Conservation (phyloP, 2,888 invertebrate genomes). For the Polylopha cassiicola region DNA sequence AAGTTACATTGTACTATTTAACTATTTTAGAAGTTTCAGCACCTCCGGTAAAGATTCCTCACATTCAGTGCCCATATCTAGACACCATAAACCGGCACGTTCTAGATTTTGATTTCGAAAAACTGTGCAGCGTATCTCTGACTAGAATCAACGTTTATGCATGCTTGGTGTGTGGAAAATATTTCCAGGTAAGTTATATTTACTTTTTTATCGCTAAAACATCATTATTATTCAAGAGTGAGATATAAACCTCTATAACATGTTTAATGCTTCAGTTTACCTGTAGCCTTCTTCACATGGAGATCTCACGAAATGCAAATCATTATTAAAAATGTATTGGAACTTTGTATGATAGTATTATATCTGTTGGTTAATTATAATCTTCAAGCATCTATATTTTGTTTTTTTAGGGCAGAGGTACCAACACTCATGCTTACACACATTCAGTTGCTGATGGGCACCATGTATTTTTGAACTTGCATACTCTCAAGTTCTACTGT, state of each 20-base stretch:
- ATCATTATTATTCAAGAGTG: background rate
- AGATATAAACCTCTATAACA: too few relatives aligned
- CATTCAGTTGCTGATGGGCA: constrained; percentile 99
- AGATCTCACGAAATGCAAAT: too few relatives aligned
- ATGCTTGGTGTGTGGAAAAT: constrained; percentile 99
- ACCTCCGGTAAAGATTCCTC: constrained; percentile 40
- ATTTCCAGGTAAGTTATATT: constrained; percentile 82
- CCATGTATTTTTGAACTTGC: constrained; percentile 98
- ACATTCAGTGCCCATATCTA: constrained; percentile 93
- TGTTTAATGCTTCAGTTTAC: too few relatives aligned
- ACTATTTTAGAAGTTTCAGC: constrained; percentile 39
- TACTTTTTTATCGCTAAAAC: background rate
- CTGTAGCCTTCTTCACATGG: too few relatives aligned
- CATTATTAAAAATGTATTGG: too few relatives aligned
- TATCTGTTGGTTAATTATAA: too few relatives aligned
- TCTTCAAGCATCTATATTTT: too few relatives aligned
- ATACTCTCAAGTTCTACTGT: constrained; percentile 98
- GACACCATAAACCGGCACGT: constrained; percentile 98
- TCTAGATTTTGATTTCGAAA: constrained; percentile 99
- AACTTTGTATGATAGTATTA: too few relatives aligned
- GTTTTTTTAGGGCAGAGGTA: constrained; percentile 91
- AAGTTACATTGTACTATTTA: background rate
- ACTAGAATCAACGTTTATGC: constrained; percentile 99
- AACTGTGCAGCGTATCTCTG: constrained; percentile 97
- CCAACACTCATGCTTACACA: constrained; percentile 98